Percentiles rank a stretch among this genome's conserved stretches.
Conservation (phyloP, 2,797 vertebrate genomes). For the Galago senegalensis region DNA sequence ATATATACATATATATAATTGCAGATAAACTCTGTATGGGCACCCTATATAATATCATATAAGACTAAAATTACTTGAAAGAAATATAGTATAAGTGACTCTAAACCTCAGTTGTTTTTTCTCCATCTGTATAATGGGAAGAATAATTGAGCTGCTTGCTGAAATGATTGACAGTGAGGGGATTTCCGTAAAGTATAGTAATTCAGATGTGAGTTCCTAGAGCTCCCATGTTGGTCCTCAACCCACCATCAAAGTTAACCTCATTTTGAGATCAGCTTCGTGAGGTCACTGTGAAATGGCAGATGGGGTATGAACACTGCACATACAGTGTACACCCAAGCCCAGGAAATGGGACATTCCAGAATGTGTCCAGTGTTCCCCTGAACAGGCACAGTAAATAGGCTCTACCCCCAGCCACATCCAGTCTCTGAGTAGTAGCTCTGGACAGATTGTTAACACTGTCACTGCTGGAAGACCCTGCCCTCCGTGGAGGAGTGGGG, state of each 20-base stretch:
- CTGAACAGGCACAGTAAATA: background rate
- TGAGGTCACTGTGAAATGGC: background rate
- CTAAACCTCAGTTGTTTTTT: background rate
- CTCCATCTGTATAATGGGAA: background rate
- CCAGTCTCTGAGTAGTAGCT: background rate
- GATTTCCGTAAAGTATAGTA: background rate
- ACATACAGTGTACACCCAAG: background rate
- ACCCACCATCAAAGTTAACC: background rate
- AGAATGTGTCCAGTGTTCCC: background rate
- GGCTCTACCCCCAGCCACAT: background rate
- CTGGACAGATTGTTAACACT: background rate
- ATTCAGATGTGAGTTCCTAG: background rate
- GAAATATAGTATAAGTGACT: background rate
- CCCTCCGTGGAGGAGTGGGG: rapidly evolving
- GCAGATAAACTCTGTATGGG: too few relatives aligned
- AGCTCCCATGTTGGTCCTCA: background rate
- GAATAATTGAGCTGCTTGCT: background rate
- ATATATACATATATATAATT: too few relatives aligned
- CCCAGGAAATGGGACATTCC: background rate
- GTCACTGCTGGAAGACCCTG: background rate
- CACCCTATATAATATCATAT: background rate
- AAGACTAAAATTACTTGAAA: background rate
- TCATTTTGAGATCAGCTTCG: background rate
- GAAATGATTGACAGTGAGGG: background rate
- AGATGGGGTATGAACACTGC: background rate